Evolutionary conservation across 2,888 invertebrate genomes (phyloP).

Genomic region (Cancer borealis): DNA sequence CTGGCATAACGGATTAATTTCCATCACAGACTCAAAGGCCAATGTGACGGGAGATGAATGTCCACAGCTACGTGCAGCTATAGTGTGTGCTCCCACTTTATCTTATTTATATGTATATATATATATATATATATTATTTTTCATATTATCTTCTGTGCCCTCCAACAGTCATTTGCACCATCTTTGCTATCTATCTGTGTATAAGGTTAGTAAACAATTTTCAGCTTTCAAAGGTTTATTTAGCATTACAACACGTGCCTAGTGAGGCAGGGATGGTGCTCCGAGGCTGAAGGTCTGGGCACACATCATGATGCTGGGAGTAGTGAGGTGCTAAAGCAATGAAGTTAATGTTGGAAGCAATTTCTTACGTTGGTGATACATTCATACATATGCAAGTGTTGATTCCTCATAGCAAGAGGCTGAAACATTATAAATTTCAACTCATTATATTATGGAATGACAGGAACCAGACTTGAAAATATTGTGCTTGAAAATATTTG

Average conservation of each 20-base stretch:
- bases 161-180: too few relatives aligned
- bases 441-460: background rate
- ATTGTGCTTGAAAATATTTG: constrained; percentile 32
- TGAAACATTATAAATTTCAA: background rate
- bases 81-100: background rate
- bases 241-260: constrained; percentile 37
- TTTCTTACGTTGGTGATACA: background rate
- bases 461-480: constrained; percentile 29
- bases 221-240: constrained; percentile 36
- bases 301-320: background rate
- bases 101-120: background rate
- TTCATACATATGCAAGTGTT: constrained; percentile 37
- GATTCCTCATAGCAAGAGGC: constrained; percentile 6
- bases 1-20: too few relatives aligned
- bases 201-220: background rate
- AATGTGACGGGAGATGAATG: too few relatives aligned
- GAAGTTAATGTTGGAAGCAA: constrained; percentile 41
- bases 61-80: too few relatives aligned
- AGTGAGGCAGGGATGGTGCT: background rate
- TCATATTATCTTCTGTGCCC: too few relatives aligned
- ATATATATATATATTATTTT: background rate
- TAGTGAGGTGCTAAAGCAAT: constrained; percentile 38
- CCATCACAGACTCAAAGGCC: too few relatives aligned
- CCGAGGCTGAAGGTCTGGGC: background rate
- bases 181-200: background rate